Base-by-base conservation (phyloP, 2,797 vertebrate species). In the Neosilurus mollespiculum region DNA sequence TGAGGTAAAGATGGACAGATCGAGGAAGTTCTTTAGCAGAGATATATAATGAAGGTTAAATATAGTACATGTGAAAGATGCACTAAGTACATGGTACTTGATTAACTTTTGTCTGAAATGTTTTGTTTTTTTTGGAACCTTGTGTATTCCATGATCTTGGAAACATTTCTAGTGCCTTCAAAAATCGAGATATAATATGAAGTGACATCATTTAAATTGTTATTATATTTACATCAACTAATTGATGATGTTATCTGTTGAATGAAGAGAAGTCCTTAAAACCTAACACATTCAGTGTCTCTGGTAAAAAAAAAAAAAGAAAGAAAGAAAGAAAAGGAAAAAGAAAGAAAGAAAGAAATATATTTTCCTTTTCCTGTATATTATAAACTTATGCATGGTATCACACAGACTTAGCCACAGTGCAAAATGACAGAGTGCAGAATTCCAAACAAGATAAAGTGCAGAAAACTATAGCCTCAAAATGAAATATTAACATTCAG, bases 401-500 rank as follows among this genome's bases (percentile, higher is more conserved):
- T 54, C 70, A 72, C 49, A 72, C 49, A 72, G 70, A 10, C 2
- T 34, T 56, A 75, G 56, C 16, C 72, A 56, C 15, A 75, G 18
- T 56, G 71, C 15, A 75, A 56, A 75, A 30, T 9, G 30, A 26
- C 71, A 56, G 30, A 30, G 4, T 3, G 6, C 10, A 56, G n/a
- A 54, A 56, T n/a, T 6, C 51, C 20, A 15, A 51, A 71, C 5
- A 15, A 71, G 15, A 56, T 20, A 75, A 75, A 75, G 24, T 73
- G 9, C 53, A 56, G 53, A 56, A 73, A 73, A 54, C 3, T 18
- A 18, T 22, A 73, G 54, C 8, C 8, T 73, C 12, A 54, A 54
- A 73, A 26, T 37, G 73, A 77, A 61, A 26, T 75, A 75, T 75
- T 56, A 16, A 22, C 30, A 77, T 37, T n/a, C 16, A 77, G 1